Percentiles rank a stretch among this genome's conserved stretches.
phyloP scores from a whole-genome alignment of 2,113 vertebrate genomes.

The Cepphus grylle region DNA sequence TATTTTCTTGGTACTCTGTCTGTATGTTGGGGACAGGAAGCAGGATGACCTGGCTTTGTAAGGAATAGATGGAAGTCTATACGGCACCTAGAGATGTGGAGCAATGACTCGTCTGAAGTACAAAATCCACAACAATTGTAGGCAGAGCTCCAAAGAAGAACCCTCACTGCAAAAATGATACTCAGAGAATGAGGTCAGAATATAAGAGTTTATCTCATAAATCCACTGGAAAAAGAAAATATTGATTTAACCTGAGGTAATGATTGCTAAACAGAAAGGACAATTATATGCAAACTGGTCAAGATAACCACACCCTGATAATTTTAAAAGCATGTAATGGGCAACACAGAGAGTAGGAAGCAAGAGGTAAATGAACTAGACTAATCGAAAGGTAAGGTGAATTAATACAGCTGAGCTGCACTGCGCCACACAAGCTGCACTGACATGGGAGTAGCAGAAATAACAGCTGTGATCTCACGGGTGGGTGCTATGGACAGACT shows the following conservation, averaged over 20 bases:
- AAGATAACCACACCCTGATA: neutral
- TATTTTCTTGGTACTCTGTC: neutral
- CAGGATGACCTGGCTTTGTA: neutral
- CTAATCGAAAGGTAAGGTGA: neutral
- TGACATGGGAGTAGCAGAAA: neutral
- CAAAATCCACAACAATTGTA: neutral
- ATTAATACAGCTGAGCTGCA: neutral
- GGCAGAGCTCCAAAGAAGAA: neutral
- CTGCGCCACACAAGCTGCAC: neutral
- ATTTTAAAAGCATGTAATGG: neutral
- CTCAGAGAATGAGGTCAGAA: neutral
- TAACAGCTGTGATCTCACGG: neutral
- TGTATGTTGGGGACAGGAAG: neutral
- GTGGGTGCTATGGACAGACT: neutral
- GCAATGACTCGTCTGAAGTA: neutral
- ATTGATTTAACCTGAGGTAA: neutral
- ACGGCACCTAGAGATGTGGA: neutral
- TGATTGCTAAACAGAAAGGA: neutral
- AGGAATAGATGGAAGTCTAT: rapidly evolving
- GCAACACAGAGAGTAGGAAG: neutral
- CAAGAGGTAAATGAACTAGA: neutral
- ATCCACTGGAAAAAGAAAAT: neutral
- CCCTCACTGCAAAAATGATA: neutral
- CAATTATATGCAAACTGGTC: neutral
- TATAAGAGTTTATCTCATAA: neutral